Evolutionary conservation across 2,797 vertebrate species (phyloP).

Genomic region (Trachops cirrhosus): DNA sequence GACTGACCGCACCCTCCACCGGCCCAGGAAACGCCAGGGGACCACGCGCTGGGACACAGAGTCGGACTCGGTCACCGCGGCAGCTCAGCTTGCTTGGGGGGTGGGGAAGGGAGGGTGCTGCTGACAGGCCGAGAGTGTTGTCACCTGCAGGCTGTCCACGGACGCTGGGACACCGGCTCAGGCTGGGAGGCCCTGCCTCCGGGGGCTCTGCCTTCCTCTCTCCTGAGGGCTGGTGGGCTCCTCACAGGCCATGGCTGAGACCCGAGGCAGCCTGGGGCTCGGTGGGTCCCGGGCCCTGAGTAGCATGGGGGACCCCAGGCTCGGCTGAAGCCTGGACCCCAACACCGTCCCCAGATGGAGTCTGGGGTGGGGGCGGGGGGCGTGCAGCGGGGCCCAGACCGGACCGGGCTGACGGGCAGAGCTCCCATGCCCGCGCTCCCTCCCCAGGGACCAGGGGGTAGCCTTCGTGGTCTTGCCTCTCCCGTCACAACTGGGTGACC

Average conservation of each 20-base stretch:
- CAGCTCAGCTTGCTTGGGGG: neutral
- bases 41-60: accelerated
- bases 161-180: accelerated
- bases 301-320: neutral
- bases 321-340: neutral
- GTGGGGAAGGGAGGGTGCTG: accelerated
- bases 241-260: neutral
- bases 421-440: neutral
- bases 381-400: neutral
- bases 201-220: too few species aligned
- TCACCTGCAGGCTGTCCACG: too few species aligned
- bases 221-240: accelerated
- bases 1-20: accelerated
- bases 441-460: neutral
- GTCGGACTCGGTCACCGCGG: accelerated
- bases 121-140: neutral
- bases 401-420: accelerated
- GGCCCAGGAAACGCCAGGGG: too few species aligned
- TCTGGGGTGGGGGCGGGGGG: neutral
- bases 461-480: accelerated
- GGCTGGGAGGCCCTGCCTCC: neutral
- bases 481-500: neutral
- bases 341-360: neutral
- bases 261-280: neutral
- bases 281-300: neutral